Evolutionary conservation across 1,140 invertebrate genomes (phyloP), one percentile per base, ranked within the genome.

Genomic region (Drosophila erecta): DNA sequence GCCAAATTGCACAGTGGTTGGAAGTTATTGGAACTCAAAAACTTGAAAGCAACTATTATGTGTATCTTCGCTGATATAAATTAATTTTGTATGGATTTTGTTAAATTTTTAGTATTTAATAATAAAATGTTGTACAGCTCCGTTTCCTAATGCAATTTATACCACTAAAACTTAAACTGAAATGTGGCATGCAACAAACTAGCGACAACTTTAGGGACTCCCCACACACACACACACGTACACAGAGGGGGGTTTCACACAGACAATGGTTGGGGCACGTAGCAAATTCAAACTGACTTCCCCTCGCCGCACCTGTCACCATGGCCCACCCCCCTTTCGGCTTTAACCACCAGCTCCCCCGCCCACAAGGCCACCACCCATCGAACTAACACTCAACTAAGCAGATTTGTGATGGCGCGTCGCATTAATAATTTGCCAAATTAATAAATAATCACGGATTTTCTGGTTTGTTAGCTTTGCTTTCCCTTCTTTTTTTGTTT

Each of bases 381-480:
- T 55, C 71, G 46, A 65, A 57, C 72, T 75, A 67, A 76, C 74
- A 69, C 73, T 59, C 73, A 65, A 81, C 79, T 81, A 81, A 81
- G 73, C 79, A 81, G 73, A 81, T 77, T 77, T 81, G 73, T 60
- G 73, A 61, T 76, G 60, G 73, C 69, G 69, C 79, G 69, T 83
- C 65, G 74, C 81, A 86, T 81, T 78, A 85, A 86, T 86, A 86
- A 86, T 86, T 86, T 86, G 81, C 81, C 81, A 86, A 86, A 86
- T 86, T 86, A 86, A 80, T 81, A 86, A 86, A 86, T 86, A 86
- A 86, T 86, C 81, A 86, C 81, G 81, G 81, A 86, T 81, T 86
- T 81, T 85, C 74, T 78, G 81, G 74, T 78, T 86, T 86, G 81
- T 78, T 86, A 79, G 70, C 71, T 79, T 70, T 71, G 64, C 55